Evolutionary conservation across 2,113 vertebrate genomes (phyloP).

Genomic region (Epinephelus moara): DNA sequence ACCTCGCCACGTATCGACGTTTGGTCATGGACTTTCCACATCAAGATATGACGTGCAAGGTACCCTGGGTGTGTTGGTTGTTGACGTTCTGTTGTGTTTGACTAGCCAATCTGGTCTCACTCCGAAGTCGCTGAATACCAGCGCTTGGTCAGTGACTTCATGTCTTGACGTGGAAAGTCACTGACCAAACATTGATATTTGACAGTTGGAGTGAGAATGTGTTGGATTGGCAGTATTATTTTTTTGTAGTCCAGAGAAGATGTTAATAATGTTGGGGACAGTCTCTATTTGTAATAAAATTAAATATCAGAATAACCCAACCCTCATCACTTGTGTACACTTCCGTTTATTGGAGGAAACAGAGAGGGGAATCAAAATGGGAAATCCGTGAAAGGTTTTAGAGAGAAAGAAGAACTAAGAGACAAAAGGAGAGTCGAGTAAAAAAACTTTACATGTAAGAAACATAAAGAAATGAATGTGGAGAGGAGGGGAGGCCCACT

Average conservation of each 20-base stretch:
- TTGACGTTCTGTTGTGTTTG: too few species aligned
- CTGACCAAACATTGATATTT: too few species aligned
- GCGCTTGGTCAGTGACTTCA: too few species aligned
- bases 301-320: background rate
- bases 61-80: too few species aligned
- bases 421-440: background rate
- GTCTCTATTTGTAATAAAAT: background rate
- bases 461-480: slow-evolving; percentile 8
- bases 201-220: too few species aligned
- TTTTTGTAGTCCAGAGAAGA: background rate
- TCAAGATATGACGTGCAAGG: too few species aligned
- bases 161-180: too few species aligned
- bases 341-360: background rate
- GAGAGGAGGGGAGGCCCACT: slow-evolving; percentile 14
- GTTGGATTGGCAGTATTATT: background rate
- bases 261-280: background rate
- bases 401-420: background rate
- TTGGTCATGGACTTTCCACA: too few species aligned
- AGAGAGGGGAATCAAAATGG: background rate
- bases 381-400: background rate
- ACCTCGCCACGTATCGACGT: too few species aligned
- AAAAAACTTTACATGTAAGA: background rate
- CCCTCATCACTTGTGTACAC: background rate
- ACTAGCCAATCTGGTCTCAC: too few species aligned
- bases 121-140: too few species aligned